Evolutionary conservation across 1,140 invertebrate genomes (phyloP).

Genomic region (Pogonus chalceus): DNA sequence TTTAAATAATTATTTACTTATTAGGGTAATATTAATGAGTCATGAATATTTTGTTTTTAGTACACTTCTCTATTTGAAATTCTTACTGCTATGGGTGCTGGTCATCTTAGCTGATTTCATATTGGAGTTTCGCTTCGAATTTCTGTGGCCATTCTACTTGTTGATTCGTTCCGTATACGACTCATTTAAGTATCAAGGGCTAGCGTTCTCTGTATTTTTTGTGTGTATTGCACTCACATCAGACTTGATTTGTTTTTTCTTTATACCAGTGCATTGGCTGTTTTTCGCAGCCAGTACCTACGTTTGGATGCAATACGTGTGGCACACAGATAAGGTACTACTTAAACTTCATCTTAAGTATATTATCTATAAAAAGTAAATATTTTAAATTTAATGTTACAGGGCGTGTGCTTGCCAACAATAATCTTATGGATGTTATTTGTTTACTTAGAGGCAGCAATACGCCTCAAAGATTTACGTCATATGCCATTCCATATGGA

Average conservation of each 20-base stretch:
- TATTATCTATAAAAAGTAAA: slow-evolving; percentile 5
- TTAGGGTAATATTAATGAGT: neutral
- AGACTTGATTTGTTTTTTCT: slow-evolving; percentile 98
- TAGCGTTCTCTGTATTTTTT: slow-evolving; percentile 97
- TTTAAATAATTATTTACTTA: slow-evolving; percentile 2
- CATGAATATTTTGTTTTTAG: slow-evolving; percentile 50
- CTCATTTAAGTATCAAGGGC: slow-evolving; percentile 97
- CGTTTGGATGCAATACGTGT: slow-evolving; percentile 98
- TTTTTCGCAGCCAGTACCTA: slow-evolving; percentile 98
- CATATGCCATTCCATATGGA: slow-evolving; percentile 84
- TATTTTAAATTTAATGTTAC: slow-evolving; percentile 56
- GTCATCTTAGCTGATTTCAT: slow-evolving; percentile 95
- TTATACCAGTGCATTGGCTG: slow-evolving; percentile 96
- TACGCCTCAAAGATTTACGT: slow-evolving; percentile 77
- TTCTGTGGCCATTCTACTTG: slow-evolving; percentile 98
- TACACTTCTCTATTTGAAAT: slow-evolving; percentile 90
- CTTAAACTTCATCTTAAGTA: slow-evolving; percentile 6
- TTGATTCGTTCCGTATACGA: slow-evolving; percentile 93
- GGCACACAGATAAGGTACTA: slow-evolving; percentile 81
- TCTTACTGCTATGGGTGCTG: slow-evolving; percentile 89
- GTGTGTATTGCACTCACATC: slow-evolving; percentile 96
- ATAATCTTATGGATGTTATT: slow-evolving; percentile 90
- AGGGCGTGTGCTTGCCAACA: slow-evolving; percentile 90
- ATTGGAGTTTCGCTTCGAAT: slow-evolving; percentile 98
- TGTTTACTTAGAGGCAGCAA: slow-evolving; percentile 88